Base-by-base conservation (phyloP, 2,113 vertebrate species). In the Pedionomus torquatus region DNA sequence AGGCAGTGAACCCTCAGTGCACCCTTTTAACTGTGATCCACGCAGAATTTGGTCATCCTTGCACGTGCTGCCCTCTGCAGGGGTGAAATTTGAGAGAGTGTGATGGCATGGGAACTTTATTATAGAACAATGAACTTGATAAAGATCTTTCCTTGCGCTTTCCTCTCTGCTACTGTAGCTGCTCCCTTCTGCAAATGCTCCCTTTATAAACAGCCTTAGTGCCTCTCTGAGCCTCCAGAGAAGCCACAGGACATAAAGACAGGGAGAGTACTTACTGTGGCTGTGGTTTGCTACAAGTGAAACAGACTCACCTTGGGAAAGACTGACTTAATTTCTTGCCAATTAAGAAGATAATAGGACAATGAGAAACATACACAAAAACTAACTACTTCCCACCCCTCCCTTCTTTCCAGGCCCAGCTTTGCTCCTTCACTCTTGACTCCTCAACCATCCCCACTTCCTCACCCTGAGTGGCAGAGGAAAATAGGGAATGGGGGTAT, bases 241-340 rank as follows among this genome's bases (percentile, higher is more conserved):
- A 70, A 87, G 23, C 5, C 11, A 91, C 13, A 8, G 9, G 28
- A 23, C 12, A 35, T 24, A 35, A 83, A 80, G 11, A 14, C 7
- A 65, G 37, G 8, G 11, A 80, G 16, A 69, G 8, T n/a, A 11
- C 5, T 87, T 81, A 63, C 15, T 41, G 41, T 41, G 41, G 41
- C 41, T n/a, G n/a, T 1, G 1, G 30, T 77, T 88, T 49, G 8
- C 46, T 20, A 77, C 1, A 0, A 1, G 17, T 44, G 60, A 83
- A 90, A 43, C 11, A 48, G 18, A 31, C 26, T 69, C 2, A 7
- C 19, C 8, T 94, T 74, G 31, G 11, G 14, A 17, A 83, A 84
- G 9, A 74, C 25, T 77, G 30, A 44, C 64, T 76, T 83, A 44
- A 48, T 83, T 66, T 72, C 23, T 82, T 19, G 3, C 4, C 21